Base-by-base conservation (phyloP, 2,888 invertebrate genomes). In the Ethmia dodecea region DNA sequence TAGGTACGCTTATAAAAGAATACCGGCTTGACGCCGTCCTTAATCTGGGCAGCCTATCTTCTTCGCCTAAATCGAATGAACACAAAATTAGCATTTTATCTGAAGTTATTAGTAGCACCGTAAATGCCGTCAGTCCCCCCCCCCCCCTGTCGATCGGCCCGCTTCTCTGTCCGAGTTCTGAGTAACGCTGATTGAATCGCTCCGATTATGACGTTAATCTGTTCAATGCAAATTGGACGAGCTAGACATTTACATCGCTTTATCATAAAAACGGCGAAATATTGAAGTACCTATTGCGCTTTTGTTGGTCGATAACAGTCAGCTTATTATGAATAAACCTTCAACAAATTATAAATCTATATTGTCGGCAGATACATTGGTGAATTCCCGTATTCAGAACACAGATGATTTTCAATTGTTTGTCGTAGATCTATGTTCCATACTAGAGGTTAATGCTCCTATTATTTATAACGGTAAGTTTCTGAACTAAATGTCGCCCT, bases 31-130 rank as follows among this genome's bases (percentile, higher is more conserved):
- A n/a, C n/a, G 26, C 44, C 39, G 33, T 41, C 36, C 42, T 31
- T 48, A 49, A 51, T 49, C 52, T 52, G 40, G 48, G 45, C 49
- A 38, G 58, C 64, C 65, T 69, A 74, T 74, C 73, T 68, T 51
- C 63, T 61, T 63, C 58, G 45, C 58, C 65, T 63, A 74, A 81
- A 84, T 84, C 76, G 79, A 84, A 84, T 74, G 79, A 81, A 81
- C 73, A 84, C 81, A 84, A 80, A 81, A 84, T 84, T 84, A 76
- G 76, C 84, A 84, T 83, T 83, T 84, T 84, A 83, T 83, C 81
- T 76, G 48, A 61, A 75, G 73, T 76, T 83, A 83, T 83, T 81
- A 83, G 79, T 75, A 74, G 65, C 67, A 58, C 61, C 66, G 59
- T 67, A 63, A 73, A 70, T 60, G 62, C 51, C 53, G 55, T 53